Conservation (phyloP, 1,140 invertebrate species). For the Heliconius hewitsoni region DNA sequence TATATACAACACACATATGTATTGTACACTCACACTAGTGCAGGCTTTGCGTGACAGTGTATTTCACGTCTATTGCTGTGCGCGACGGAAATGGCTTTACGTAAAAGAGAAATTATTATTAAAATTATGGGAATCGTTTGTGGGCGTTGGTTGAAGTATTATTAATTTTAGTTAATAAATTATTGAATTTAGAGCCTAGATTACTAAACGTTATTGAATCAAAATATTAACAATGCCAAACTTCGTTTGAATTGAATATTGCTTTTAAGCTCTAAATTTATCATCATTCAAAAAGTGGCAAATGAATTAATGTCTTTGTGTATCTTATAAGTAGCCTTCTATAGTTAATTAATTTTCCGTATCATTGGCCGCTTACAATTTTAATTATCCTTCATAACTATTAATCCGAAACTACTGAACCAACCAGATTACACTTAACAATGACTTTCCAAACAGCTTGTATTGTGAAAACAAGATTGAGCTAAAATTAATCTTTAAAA, state of each 20-base stretch:
- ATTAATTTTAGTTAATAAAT: neutral
- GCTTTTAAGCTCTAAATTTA: too few species aligned
- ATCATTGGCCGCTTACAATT: conserved; percentile 9
- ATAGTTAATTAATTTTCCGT: conserved; percentile 24
- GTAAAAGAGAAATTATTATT: conserved; percentile 18
- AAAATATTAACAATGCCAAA: too few species aligned
- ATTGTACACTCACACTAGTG: conserved; percentile 26
- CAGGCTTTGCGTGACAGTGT: conserved; percentile 42
- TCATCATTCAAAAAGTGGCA: too few species aligned
- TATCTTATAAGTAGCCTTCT: neutral
- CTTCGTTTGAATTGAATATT: too few species aligned
- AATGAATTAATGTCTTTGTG: neutral
- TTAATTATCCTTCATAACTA: neutral
- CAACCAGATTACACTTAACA: neutral
- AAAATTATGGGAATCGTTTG: conserved; percentile 21
- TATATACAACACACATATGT: conserved; percentile 26
- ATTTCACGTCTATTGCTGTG: conserved; percentile 35
- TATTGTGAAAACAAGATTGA: neutral
- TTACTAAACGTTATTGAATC: neutral
- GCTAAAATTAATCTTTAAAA: neutral
- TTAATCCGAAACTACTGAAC: neutral
- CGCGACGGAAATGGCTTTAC: conserved; percentile 41
- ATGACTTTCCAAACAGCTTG: neutral
- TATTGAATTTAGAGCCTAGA: neutral
- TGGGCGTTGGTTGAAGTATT: neutral